phyloP scores from a whole-genome alignment of 2,113 vertebrate species.

The Acanthochromis polyacanthus region DNA sequence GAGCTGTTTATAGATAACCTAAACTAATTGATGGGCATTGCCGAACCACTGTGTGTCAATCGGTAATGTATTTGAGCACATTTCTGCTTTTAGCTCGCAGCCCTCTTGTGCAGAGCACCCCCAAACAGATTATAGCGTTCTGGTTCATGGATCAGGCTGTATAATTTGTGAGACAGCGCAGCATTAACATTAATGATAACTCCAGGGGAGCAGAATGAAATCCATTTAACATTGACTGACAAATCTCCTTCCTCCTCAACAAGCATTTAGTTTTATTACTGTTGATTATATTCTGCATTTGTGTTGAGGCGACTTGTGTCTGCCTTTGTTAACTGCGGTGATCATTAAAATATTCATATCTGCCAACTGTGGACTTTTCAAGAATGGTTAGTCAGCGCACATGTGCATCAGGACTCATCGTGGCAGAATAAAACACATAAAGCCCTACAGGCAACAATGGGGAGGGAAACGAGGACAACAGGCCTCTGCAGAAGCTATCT shows the following conservation, averaged over 20 bases:
- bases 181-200: slow-evolving; percentile 74
- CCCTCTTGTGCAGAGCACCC: slow-evolving; percentile 23
- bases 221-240: slow-evolving; percentile 74
- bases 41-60: slow-evolving; percentile 62
- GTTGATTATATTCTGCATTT: slow-evolving; percentile 61
- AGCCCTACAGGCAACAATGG: slow-evolving; percentile 24
- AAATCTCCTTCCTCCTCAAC: slow-evolving; percentile 68
- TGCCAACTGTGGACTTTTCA: slow-evolving; percentile 49
- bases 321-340: slow-evolving; percentile 47
- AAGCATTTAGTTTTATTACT: slow-evolving; percentile 62
- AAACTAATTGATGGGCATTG: slow-evolving; percentile 76
- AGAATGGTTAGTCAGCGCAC: slow-evolving; percentile 19
- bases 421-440: slow-evolving; percentile 43
- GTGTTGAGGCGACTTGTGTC: slow-evolving; percentile 46
- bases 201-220: slow-evolving; percentile 67
- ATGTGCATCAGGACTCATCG: slow-evolving; percentile 20
- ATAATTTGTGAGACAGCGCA: slow-evolving; percentile 71
- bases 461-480: slow-evolving; percentile 41
- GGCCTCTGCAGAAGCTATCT: slow-evolving; percentile 48
- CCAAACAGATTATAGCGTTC: slow-evolving; percentile 62
- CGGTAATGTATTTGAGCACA: slow-evolving; percentile 49
- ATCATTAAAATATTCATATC: slow-evolving; percentile 61
- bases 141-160: slow-evolving; percentile 67
- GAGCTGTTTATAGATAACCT: slow-evolving; percentile 77
- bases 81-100: slow-evolving; percentile 55